Conservation (phyloP, 2,797 vertebrate species). For the Emys orbicularis region DNA sequence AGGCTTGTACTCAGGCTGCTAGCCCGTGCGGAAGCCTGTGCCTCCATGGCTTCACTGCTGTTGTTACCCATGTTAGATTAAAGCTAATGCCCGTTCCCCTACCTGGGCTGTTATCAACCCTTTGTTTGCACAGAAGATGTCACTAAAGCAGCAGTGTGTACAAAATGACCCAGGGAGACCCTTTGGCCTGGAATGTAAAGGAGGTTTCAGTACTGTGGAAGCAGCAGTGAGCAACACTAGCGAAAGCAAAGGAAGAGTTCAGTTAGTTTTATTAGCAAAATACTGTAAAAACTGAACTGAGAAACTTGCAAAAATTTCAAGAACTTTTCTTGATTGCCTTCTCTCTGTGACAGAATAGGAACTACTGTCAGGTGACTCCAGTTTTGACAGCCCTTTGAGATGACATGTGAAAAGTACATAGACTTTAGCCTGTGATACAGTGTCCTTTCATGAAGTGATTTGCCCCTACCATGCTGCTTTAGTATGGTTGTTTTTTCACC, state of each 20-base stretch:
- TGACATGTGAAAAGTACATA: constrained; percentile 33
- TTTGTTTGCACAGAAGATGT: no score
- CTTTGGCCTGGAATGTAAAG: constrained; percentile 24
- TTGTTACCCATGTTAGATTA: no score
- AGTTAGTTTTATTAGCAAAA: neutral
- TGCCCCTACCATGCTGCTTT: constrained; percentile 30
- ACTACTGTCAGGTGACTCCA: neutral
- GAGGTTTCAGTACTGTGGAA: neutral
- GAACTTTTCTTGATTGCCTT: accelerated
- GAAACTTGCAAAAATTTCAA: neutral
- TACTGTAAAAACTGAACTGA: neutral
- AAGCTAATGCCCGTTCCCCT: no score
- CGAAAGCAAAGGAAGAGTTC: neutral
- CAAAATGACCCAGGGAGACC: neutral
- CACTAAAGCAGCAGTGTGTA: no score
- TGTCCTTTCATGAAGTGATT: constrained; percentile 35
- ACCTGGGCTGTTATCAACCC: no score
- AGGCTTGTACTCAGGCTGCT: no score
- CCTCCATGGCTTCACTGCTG: no score
- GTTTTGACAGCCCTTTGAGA: constrained; percentile 1
- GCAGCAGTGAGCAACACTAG: neutral
- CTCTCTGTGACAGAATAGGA: neutral
- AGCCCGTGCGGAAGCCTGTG: no score
- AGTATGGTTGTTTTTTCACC: neutral
- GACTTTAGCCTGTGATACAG: neutral